A percentile compares a stretch with the other conserved stretches of the same genome.
Conservation (phyloP, 2,797 vertebrate species). For the Hylomyscus alleni region DNA sequence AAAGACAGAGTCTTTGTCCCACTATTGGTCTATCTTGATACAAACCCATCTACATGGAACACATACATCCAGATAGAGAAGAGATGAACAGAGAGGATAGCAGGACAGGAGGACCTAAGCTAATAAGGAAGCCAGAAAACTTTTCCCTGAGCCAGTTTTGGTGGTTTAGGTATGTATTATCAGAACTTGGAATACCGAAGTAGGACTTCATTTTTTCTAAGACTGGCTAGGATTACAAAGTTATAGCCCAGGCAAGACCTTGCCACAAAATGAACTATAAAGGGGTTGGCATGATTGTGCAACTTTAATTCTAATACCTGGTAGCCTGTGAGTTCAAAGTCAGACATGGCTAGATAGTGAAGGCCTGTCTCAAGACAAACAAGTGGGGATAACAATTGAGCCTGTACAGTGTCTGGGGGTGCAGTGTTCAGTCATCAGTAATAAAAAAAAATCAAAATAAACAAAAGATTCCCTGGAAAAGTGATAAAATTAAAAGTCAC, state of each 20-base stretch:
- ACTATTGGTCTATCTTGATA: not conserved
- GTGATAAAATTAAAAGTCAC: slow-evolving; percentile 14
- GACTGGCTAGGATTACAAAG: not conserved
- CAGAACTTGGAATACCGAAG: not conserved
- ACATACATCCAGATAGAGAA: not conserved
- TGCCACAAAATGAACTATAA: not conserved
- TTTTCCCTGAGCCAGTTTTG: not conserved
- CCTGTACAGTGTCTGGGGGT: not conserved
- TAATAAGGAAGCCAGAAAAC: slow-evolving; percentile 41
- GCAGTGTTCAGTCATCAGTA: not conserved
- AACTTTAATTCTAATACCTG: not conserved
- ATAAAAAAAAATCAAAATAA: not conserved
- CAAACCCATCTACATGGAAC: not conserved
- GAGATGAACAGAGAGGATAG: slow-evolving; percentile 3
- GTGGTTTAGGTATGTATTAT: not conserved
- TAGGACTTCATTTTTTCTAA: not conserved
- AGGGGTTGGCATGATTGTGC: not conserved
- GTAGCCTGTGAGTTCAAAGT: not conserved
- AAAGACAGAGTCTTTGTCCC: not conserved
- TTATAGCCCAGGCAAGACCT: not conserved
- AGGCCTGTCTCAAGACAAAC: not conserved
- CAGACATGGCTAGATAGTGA: not conserved
- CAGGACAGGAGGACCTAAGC: not conserved
- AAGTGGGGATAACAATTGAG: not conserved
- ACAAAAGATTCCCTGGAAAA: slow-evolving; percentile 42